Evolutionary conservation across 2,888 invertebrate genomes (phyloP).

Genomic region (Lapara coniferarum): DNA sequence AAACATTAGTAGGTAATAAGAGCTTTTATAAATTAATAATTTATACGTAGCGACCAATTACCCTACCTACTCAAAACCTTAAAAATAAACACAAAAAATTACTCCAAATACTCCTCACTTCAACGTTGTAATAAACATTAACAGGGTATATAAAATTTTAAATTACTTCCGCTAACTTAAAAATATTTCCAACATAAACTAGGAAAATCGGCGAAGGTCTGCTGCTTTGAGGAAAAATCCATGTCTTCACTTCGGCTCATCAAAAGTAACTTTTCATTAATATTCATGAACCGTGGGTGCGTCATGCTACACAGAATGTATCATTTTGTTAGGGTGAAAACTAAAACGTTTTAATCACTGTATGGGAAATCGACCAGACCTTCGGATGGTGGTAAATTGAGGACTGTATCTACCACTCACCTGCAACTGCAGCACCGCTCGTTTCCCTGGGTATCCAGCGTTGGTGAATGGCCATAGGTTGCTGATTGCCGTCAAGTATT

Average conservation of each 20-base stretch:
- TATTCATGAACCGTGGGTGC: background rate
- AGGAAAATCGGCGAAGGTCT: background rate
- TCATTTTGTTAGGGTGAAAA: background rate
- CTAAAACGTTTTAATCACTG: background rate
- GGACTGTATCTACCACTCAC: too few relatives aligned
- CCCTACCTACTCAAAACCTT: too few relatives aligned
- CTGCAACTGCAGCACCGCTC: too few relatives aligned
- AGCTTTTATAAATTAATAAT: too few relatives aligned
- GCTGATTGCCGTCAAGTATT: too few relatives aligned
- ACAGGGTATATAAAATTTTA: constrained; percentile 3
- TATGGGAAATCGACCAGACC: too few relatives aligned
- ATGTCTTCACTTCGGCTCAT: constrained; percentile 4
- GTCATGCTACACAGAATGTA: too few relatives aligned
- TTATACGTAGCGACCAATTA: background rate
- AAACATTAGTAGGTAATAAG: too few relatives aligned
- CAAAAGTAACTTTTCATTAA: constrained; percentile 16
- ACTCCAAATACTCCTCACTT: background rate
- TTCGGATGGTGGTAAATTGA: too few relatives aligned
- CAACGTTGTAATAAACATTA: constrained; percentile 11
- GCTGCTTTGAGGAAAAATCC: constrained; percentile 12
- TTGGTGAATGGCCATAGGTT: too few relatives aligned
- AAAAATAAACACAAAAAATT: background rate
- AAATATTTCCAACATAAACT: constrained; percentile 3
- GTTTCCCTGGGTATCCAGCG: too few relatives aligned
- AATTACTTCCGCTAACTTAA: constrained; percentile 16